These are phyloP conservation scores for Ambastaia sidthimunki DNA, from an alignment of 2,797 vertebrate species.

Conservation along the genomic window DNA sequence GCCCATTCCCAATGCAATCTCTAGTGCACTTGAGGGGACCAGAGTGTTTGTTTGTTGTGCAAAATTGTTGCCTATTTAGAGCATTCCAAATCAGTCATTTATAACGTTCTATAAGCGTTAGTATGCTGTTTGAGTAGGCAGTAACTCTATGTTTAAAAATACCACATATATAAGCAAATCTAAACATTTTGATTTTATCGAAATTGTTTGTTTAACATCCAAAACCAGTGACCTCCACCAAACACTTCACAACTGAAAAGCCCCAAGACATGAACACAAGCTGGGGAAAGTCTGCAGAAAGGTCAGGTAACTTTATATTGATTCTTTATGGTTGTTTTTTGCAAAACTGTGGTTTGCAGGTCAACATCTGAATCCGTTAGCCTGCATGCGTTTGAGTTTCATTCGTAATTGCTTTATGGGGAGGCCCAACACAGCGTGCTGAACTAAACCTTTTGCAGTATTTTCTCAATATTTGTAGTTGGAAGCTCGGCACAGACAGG, in stretches of 20 bases:
- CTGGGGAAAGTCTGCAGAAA: slow-evolving; percentile 15
- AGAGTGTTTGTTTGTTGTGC: neutral
- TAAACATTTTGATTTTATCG: neutral
- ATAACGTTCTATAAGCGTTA: neutral
- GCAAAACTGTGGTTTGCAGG: slow-evolving; percentile 19
- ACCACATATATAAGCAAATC: neutral
- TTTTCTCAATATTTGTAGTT: slow-evolving; percentile 42
- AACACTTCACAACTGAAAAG: neutral
- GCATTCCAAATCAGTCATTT: neutral
- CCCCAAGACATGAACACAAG: slow-evolving; percentile 6
- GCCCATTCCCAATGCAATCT: too few relatives aligned
- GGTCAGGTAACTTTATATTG: slow-evolving; percentile 43
- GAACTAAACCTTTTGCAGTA: slow-evolving; percentile 30
- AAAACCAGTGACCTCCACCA: neutral
- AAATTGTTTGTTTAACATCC: neutral
- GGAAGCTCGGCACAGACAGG: slow-evolving; percentile 23
- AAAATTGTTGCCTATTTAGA: neutral
- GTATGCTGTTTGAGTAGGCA: neutral
- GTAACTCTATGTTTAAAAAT: neutral
- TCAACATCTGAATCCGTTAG: slow-evolving; percentile 36
- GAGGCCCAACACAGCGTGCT: slow-evolving; percentile 21
- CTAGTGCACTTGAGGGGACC: too few relatives aligned
- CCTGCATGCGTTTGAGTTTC: slow-evolving; percentile 25
- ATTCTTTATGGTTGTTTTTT: slow-evolving; percentile 28
- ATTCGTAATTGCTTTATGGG: slow-evolving; percentile 49